Conservation (phyloP, 30 jellyfish, hydroid and myxozoan species). For the Pelagia noctiluca region DNA sequence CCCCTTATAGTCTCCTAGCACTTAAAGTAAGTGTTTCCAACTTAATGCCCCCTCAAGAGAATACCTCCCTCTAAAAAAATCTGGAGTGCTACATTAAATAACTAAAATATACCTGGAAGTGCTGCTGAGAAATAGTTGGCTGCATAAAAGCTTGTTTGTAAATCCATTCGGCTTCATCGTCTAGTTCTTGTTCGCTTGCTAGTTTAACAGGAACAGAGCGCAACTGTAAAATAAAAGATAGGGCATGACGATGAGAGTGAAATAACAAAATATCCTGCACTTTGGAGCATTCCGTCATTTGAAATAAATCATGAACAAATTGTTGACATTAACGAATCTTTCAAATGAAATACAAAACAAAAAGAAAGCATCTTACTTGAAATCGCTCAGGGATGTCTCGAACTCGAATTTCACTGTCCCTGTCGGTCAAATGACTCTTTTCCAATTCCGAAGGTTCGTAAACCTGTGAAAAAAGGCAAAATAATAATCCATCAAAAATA, state of each 20-base stretch:
- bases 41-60: no score
- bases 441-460: conserved; percentile 97
- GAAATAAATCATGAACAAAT: no score
- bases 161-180: conserved; percentile 99
- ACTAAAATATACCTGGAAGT: conserved; percentile 55
- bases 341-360: no score
- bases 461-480: no score
- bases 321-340: no score
- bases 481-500: no score
- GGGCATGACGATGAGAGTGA: neutral
- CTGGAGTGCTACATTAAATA: neutral
- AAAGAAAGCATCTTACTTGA: conserved; percentile 40
- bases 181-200: conserved; percentile 76
- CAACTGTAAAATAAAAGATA: conserved; percentile 19
- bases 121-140: conserved; percentile 89
- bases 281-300: no score
- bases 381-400: conserved; percentile 96
- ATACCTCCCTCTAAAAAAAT: neutral
- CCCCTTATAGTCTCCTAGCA: no score
- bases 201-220: conserved; percentile 90
- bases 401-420: conserved; percentile 81
- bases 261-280: no score
- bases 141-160: conserved; percentile 97
- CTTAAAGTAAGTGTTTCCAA: no score
- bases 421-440: conserved; percentile 86